Evolutionary conservation across 2,113 vertebrate species (phyloP), one percentile per base, ranked within the genome.

Genomic region (Petaurus breviceps): DNA sequence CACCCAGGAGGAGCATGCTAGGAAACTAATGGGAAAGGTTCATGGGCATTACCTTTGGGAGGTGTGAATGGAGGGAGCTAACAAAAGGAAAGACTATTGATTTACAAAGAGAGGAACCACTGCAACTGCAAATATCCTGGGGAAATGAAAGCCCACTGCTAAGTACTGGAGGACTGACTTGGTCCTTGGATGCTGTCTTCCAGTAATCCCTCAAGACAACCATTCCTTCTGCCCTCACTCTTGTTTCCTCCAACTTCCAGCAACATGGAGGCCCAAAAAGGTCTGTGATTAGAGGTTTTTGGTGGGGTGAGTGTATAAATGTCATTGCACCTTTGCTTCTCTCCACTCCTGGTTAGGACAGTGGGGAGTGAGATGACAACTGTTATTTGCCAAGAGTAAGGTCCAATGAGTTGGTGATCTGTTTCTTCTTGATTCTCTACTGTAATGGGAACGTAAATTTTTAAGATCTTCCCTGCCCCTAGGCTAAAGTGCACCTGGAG

Each of bases 61-160:
- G 95, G 97, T 93, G 92, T 94, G 96, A 97, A 90, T 93, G 93
- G 94, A 98, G 97, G 96, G 90, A 92, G 96, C n/a, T 50, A 52
- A 61, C 92, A 97, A 98, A 93, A 52, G 89, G 68, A 92, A 96
- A 57, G 94, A n/a, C 90, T 94, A 61, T 51, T 51, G 92, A 92
- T 92, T 52, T 49, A 91, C 43, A 92, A 51, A 50, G 26, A 95
- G 37, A 94, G 97, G 49, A 91, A 95, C 96, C 97, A 93, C 93
- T 96, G 95, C 68, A 97, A 96, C 92, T 96, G 96, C 49, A 97
- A 92, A 96, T 97, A 90, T 90, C 97, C 43, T 96, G 94, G 95
- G 94, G 96, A 94, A 97, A 97, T 93, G 97, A 97, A 97, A 95
- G 96, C 94, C 95, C 94, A 11, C 46, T 97, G 95, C 92, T 97